Evolutionary conservation across 2,888 invertebrate species (phyloP).

Genomic region (Eurois occulta): DNA sequence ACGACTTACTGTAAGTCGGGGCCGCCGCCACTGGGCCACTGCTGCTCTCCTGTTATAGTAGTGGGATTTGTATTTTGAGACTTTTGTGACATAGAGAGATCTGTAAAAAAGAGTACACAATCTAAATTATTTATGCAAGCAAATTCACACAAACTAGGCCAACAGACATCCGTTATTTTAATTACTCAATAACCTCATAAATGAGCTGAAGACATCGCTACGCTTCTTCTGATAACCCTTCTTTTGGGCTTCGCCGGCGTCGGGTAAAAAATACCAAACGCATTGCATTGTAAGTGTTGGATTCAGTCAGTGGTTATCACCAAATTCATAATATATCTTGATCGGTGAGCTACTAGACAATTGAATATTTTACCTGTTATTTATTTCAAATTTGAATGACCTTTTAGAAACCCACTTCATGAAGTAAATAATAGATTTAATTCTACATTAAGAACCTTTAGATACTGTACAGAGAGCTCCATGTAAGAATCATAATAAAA

Average conservation of each 20-base stretch:
- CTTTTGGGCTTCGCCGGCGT: neutral
- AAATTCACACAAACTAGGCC: neutral
- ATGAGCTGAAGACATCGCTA: neutral
- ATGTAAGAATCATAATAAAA: neutral
- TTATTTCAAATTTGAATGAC: neutral
- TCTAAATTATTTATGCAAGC: neutral
- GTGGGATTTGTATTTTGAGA: no score
- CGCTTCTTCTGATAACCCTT: neutral
- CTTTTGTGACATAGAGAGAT: neutral
- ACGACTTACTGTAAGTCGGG: no score
- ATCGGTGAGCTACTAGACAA: neutral
- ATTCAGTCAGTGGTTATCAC: neutral
- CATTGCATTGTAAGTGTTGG: neutral
- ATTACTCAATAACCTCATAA: neutral
- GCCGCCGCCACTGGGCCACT: no score
- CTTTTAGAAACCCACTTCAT: neutral
- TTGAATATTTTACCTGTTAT: neutral
- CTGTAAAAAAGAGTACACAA: slow-evolving; percentile 5
- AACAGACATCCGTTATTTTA: neutral
- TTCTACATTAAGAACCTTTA: neutral
- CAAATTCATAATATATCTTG: neutral
- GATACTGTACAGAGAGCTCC: neutral
- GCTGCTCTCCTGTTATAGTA: no score
- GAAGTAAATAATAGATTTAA: neutral
- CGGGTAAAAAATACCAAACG: neutral